These are phyloP conservation scores for Beris chalybata DNA, from an alignment of 2,888 invertebrate species.

Conservation along the genomic window DNA sequence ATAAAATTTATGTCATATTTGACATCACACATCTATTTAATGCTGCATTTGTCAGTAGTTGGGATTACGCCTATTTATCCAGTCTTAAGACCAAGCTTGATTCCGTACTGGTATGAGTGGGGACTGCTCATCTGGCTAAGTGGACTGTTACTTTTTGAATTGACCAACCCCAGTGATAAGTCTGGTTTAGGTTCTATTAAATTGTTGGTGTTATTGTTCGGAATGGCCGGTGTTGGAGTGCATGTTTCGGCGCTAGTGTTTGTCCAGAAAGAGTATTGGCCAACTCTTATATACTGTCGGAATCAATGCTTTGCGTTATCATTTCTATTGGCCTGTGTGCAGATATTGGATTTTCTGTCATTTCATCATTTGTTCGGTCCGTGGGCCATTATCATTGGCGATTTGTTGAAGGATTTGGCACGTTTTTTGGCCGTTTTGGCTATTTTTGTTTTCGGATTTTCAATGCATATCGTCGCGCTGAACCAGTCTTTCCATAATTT, in stretches of 20 bases:
- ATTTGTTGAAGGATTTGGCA: conserved; percentile 90
- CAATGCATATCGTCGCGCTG: conserved; percentile 93
- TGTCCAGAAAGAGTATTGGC: conserved; percentile 71
- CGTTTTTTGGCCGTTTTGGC: conserved; percentile 95
- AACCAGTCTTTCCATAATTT: conserved; percentile 87
- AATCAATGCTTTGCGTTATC: conserved; percentile 97
- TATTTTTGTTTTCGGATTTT: conserved; percentile 98
- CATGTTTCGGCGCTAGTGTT: conserved; percentile 82
- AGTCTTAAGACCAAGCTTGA: conserved; percentile 73
- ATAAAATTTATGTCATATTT: conserved; percentile 99
- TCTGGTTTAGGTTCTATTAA: conserved; percentile 95
- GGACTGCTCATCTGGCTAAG: conserved; percentile 92
- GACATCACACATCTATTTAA: conserved; percentile 97
- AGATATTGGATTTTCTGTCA: conserved; percentile 95
- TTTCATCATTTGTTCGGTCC: conserved; percentile 99
- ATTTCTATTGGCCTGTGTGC: conserved; percentile 94
- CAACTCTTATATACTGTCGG: conserved; percentile 87
- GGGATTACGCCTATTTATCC: conserved; percentile 87
- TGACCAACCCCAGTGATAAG: conserved; percentile 97
- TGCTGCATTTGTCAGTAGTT: conserved; percentile 87
- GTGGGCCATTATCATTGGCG: conserved; percentile 99
- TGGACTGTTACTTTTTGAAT: conserved; percentile 90
- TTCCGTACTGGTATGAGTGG: conserved; percentile 97
- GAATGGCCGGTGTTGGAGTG: conserved; percentile 86
- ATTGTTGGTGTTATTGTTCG: conserved; percentile 80